A percentile compares a stretch with the other conserved stretches of the same genome.
These are phyloP conservation scores for Anthonomus grandis DNA, from an alignment of 1,140 invertebrate species.

Conservation along the genomic window DNA sequence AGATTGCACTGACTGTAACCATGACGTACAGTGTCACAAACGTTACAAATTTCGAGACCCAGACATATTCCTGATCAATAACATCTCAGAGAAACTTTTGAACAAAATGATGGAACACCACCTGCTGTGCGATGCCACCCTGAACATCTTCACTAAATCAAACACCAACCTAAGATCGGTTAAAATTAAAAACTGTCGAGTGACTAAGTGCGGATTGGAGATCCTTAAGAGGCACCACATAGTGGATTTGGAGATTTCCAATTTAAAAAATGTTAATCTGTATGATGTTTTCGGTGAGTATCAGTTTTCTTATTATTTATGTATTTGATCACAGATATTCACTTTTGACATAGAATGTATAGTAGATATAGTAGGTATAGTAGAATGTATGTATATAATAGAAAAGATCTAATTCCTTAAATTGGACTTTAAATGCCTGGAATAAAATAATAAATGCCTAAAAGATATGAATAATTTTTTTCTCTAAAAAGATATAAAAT, in stretches of 20 bases:
- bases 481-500: too few species aligned
- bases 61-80: slow-evolving; percentile 64
- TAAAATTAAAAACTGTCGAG: slow-evolving; percentile 55
- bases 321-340: too few species aligned
- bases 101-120: slow-evolving; percentile 61
- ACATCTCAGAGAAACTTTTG: slow-evolving; percentile 66
- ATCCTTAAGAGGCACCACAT: slow-evolving; percentile 66
- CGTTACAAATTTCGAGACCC: slow-evolving; percentile 56
- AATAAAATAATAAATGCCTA: too few species aligned
- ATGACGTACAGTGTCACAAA: slow-evolving; percentile 21
- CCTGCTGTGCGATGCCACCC: slow-evolving; percentile 61
- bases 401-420: background rate
- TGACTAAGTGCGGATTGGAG: slow-evolving; percentile 63
- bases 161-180: slow-evolving; percentile 59
- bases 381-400: background rate
- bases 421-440: too few species aligned
- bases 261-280: slow-evolving; percentile 38
- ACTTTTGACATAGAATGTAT: too few species aligned
- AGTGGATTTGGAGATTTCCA: slow-evolving; percentile 57
- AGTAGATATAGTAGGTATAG: too few species aligned
- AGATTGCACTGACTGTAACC: slow-evolving; percentile 24
- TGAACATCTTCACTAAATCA: slow-evolving; percentile 64
- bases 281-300: slow-evolving; percentile 39
- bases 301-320: background rate
- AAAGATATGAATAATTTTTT: too few species aligned